Evolutionary conservation across 2,113 vertebrate genomes (phyloP).

Genomic region (Otis tarda): DNA sequence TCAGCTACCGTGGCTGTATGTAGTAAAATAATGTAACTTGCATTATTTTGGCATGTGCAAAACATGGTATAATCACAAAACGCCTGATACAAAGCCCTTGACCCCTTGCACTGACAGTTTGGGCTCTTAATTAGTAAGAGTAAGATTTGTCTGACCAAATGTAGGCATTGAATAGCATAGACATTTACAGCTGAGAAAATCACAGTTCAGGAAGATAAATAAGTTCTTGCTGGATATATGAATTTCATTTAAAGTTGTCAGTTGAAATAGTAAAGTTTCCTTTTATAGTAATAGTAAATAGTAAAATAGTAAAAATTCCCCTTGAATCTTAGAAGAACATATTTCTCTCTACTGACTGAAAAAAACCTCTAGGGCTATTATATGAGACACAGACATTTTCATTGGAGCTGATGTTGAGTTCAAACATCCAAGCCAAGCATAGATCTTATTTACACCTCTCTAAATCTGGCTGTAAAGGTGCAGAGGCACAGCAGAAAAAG

Average conservation of each 20-base stretch:
- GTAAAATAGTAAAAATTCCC: no score
- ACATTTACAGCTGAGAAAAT: not conserved
- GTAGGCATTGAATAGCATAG: not conserved
- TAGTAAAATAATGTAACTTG: not conserved
- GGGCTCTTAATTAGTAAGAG: not conserved
- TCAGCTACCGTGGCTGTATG: not conserved
- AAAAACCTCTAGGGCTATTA: not conserved
- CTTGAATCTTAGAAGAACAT: not conserved
- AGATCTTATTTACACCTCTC: not conserved
- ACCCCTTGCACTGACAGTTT: not conserved
- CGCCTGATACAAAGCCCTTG: not conserved
- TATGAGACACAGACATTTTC: not conserved
- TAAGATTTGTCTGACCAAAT: not conserved
- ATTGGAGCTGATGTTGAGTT: accelerated
- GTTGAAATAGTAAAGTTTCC: not conserved
- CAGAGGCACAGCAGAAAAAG: not conserved
- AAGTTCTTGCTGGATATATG: not conserved
- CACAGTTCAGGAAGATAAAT: not conserved
- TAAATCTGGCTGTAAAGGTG: not conserved
- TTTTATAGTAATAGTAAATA: no score
- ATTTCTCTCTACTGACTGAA: not conserved
- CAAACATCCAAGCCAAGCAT: not conserved
- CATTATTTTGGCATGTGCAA: not conserved
- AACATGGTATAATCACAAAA: not conserved
- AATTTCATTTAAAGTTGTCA: not conserved